These are phyloP conservation scores for Fulmarus glacialis DNA, from an alignment of 2,113 vertebrate species.

Conservation along the genomic window DNA sequence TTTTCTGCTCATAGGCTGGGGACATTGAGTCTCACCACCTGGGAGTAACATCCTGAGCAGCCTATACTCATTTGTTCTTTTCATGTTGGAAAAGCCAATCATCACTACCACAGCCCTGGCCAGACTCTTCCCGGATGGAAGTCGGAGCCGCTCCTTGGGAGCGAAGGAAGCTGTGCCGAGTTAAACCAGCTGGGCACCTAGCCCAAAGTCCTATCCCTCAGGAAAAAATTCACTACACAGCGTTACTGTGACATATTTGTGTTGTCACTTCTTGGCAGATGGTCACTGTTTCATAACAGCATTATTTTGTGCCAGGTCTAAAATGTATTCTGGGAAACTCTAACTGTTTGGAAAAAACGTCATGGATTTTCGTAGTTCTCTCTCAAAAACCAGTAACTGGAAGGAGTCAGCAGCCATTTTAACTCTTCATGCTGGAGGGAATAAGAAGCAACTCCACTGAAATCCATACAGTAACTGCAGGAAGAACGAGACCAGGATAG, in stretches of 20 bases:
- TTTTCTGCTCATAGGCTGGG: not conserved
- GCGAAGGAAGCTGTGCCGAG: not conserved
- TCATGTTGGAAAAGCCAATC: not conserved
- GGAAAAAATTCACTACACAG: not conserved
- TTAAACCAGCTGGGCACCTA: not conserved
- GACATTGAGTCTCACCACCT: fast-evolving
- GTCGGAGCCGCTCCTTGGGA: not conserved
- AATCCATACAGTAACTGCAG: not conserved
- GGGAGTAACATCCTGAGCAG: not conserved
- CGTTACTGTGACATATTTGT: not conserved
- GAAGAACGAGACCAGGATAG: not conserved
- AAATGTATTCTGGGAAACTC: not conserved
- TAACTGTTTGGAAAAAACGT: not conserved
- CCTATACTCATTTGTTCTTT: not conserved
- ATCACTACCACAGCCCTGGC: not conserved
- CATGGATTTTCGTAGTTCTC: not conserved
- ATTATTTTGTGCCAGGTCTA: not conserved
- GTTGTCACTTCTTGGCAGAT: not conserved
- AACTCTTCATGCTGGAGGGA: not conserved
- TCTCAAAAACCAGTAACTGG: not conserved
- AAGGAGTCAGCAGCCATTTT: not conserved
- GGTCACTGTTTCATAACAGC: not conserved
- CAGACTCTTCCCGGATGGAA: not conserved
- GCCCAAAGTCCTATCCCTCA: not conserved
- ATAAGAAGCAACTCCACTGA: not conserved